Evolutionary conservation across 2,888 invertebrate species (phyloP).

Genomic region (Hybos culiciformis): DNA sequence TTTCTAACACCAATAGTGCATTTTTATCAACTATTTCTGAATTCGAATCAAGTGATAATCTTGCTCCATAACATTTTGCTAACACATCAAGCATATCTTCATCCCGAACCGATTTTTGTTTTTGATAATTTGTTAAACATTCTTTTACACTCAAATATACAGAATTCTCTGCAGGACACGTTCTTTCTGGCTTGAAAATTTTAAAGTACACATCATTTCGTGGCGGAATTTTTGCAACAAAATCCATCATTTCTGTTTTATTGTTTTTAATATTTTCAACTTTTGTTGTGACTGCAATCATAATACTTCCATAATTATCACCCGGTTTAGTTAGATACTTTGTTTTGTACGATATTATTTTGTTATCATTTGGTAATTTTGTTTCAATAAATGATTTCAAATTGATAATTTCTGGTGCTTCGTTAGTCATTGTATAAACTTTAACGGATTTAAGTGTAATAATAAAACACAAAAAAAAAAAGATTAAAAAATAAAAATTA

Average conservation of each 20-base stretch:
- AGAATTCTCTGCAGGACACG: conserved; percentile 43
- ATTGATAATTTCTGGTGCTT: conserved; percentile 26
- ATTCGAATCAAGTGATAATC: conserved; percentile 32
- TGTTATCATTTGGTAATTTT: conserved; percentile 19
- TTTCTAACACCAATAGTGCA: conserved; percentile 44
- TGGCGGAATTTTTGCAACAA: conserved; percentile 45
- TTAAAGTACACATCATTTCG: conserved; percentile 39
- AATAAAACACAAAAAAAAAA: too few relatives aligned
- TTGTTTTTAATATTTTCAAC: conserved; percentile 23
- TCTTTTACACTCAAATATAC: conserved; percentile 41
- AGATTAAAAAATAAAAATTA: too few relatives aligned
- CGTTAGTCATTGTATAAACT: too few relatives aligned
- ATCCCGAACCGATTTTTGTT: conserved; percentile 35
- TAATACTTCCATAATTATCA: conserved; percentile 49
- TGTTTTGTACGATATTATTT: conserved; percentile 31
- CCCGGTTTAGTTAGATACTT: conserved; percentile 40
- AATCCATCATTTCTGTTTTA: conserved; percentile 28
- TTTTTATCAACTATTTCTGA: conserved; percentile 38
- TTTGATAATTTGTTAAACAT: conserved; percentile 37
- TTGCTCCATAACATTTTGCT: conserved; percentile 42
- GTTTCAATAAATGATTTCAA: conserved; percentile 24
- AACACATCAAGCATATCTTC: conserved; percentile 36
- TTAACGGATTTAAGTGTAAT: too few relatives aligned
- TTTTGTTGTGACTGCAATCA: conserved; percentile 34
- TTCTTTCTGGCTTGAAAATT: conserved; percentile 41